phyloP scores from a whole-genome alignment of 2,888 invertebrate species.

The Macrophya alboannulata region DNA sequence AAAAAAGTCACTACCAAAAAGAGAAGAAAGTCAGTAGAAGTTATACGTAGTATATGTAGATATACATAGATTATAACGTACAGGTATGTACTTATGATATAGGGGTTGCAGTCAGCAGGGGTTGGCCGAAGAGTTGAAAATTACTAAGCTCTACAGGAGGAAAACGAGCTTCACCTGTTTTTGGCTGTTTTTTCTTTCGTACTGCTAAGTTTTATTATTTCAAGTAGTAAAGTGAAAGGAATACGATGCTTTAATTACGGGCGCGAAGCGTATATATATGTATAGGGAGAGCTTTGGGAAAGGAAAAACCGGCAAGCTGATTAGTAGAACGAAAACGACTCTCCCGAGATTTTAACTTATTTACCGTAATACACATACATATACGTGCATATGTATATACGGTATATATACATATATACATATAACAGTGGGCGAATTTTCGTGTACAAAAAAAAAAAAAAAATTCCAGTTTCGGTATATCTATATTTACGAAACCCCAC shows the following conservation, averaged over 20 bases:
- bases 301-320: conserved; percentile 59
- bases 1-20: background rate
- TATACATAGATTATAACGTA: background rate
- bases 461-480: background rate
- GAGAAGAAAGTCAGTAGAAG: background rate
- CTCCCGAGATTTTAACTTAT: conserved; percentile 69
- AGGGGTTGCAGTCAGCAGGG: conserved; percentile 7
- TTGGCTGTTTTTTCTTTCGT: background rate
- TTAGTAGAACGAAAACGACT: conserved; percentile 62
- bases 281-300: conserved; percentile 33
- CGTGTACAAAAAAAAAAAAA: background rate
- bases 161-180: background rate
- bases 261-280: conserved; percentile 58
- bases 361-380: background rate
- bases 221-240: conserved; percentile 61
- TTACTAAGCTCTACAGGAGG: conserved; percentile 8
- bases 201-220: conserved; percentile 39
- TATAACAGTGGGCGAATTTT: background rate
- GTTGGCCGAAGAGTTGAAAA: conserved; percentile 14
- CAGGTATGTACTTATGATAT: background rate
- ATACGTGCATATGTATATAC: too few species aligned
- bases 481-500: background rate
- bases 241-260: conserved; percentile 64
- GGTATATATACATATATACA: background rate
- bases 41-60: background rate